Base-by-base conservation (phyloP, 2,888 invertebrate genomes). In the Aphrophora alni region DNA sequence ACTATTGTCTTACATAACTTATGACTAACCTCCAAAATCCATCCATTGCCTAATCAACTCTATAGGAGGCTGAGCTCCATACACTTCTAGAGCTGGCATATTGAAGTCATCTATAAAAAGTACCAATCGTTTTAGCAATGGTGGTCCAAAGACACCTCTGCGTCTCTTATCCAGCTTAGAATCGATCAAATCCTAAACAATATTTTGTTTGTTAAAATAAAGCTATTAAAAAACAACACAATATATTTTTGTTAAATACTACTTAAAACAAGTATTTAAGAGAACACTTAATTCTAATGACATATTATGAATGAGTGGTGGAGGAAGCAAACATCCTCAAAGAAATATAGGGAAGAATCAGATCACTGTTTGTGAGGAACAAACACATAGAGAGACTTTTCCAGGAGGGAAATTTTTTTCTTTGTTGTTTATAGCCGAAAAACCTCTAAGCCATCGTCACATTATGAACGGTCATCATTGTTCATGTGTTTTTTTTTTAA, bases 61-160 rank as follows among this genome's bases (percentile, higher is more conserved):
- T 75, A 97, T 93, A 0, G 97, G 97, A 0, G 97, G 97, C 86
- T 97, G 97, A 0, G 97, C 96, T 0, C 97, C 97, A 86, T 93
- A 97, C 0, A 93, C 91, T 86, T 97, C 97, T 12, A 95, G 91
- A 0, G 94, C 94, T 0, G 97, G 97, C 96, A 97, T 97, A 88
- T 96, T 97, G 87, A 97, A 92, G 87, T 97, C 97, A 86, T 97
- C 97, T 59, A 97, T 94, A 88, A 97, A 97, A 86, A 97, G 93
- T 17, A 97, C 90, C 84, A 94, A 94, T 25, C 92, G 91, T 88
- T 94, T 95, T 10, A 94, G 92, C 81, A 95, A 91, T 0, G 96
- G 95, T 0, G 97, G 96, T 0, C 97, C 97, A 87, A 93, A 97
- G 77, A 95, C 93, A 21, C 96, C 96, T 84, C 94, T 95, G 12